Percentiles rank a stretch among this genome's conserved stretches.
Evolutionary conservation across 2,113 vertebrate genomes (phyloP).

Genomic region (Chloropsis cyanopogon): DNA sequence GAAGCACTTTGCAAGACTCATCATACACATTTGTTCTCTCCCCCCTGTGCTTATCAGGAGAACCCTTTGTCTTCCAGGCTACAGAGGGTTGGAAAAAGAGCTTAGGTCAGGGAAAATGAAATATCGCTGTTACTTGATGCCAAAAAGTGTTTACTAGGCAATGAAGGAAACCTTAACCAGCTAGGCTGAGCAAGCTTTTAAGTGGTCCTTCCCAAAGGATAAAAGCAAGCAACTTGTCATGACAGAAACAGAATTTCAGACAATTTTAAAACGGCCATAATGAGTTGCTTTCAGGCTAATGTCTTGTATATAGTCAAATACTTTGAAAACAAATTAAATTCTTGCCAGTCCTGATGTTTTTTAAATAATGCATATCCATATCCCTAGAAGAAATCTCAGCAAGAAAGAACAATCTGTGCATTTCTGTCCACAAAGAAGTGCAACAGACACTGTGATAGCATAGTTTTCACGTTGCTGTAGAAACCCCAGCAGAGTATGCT

Average conservation of each 20-base stretch:
- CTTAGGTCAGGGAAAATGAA: conserved; percentile 20
- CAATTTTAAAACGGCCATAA: background rate
- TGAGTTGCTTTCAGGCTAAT: background rate
- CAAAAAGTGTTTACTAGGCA: conserved; percentile 11
- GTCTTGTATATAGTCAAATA: background rate
- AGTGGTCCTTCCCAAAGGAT: background rate
- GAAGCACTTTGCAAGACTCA: background rate
- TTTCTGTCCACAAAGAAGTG: background rate
- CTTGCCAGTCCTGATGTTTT: background rate
- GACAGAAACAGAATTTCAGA: background rate
- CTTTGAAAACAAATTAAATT: background rate
- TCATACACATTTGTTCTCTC: background rate
- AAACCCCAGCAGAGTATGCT: background rate
- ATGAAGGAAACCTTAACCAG: background rate
- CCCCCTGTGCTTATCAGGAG: background rate
- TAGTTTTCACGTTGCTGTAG: background rate
- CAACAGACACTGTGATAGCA: background rate
- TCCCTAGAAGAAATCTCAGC: background rate
- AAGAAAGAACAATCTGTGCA: background rate
- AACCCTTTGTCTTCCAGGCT: background rate
- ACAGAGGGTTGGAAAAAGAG: background rate
- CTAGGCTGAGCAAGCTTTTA: background rate
- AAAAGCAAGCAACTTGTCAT: background rate
- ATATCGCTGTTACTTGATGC: background rate
- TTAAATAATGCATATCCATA: background rate